Base-by-base conservation (phyloP, 1,140 invertebrate species). In the Pachypsylla venusta region DNA sequence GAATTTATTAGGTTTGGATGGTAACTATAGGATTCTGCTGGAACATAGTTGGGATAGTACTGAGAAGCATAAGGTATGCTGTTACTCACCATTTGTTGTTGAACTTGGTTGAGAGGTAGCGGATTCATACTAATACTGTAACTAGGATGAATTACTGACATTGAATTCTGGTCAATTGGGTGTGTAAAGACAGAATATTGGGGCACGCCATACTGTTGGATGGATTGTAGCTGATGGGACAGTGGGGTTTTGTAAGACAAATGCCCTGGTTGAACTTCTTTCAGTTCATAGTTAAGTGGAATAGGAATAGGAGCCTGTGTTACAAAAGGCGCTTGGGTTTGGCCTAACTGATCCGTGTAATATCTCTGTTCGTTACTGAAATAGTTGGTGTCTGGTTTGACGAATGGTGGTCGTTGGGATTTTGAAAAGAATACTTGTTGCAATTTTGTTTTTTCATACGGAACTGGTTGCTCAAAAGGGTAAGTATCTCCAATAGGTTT, bases 31-130 rank as follows among this genome's bases (percentile, higher is more conserved):
- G 22, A 4, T 19, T 48, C 42, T 48, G 42, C 42, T 5, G 42
- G 16, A 48, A 48, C 22, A n/a, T 48, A 48, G 16, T 48, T n/a
- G 5, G 42, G 42, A 19, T 48, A 48, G 42, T 5, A 48, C 22
- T 48, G 42, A 5, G 42, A 48, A 4, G 42, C 42, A 19, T 48
- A 48, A 22, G 42, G 42, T 4, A 48, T 22, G 22, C 42, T 48
- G 42, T 48, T 48, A 48, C 42, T 48, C 5, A 48, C 42, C 42
- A 48, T 48, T 48, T 48, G 42, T 22, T 48, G 42, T 48, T 48
- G 42, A 19, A 48, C 16, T 48, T 48, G 42, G 22, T 48, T n/a
- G n/a, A 48, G 42, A 48, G 42, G 42, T 22, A 48, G n/a, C 5
- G 42, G 42, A n/a, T 48, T 48, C 7, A 48, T 22, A 48, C 42